Conservation (phyloP, 2,113 vertebrate genomes). For the Lycocorax pyrrhopterus region DNA sequence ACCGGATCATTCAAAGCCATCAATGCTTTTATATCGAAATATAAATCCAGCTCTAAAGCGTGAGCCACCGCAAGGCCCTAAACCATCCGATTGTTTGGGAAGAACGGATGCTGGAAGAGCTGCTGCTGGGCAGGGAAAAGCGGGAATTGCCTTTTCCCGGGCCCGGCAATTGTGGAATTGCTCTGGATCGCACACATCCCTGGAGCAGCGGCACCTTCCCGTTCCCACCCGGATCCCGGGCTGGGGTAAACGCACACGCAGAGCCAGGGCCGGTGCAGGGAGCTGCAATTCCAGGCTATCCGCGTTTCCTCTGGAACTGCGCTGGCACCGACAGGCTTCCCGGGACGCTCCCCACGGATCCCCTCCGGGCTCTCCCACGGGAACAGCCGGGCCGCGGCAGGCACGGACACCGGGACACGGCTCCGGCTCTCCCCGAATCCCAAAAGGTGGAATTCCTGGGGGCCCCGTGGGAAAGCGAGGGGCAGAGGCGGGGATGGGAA, state of each 20-base stretch:
- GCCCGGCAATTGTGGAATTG: too few relatives aligned
- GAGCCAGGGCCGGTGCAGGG: background rate
- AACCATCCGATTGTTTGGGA: background rate
- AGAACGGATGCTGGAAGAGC: background rate
- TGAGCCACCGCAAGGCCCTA: background rate
- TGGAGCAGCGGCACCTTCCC: background rate
- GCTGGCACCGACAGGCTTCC: background rate
- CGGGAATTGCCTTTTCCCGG: background rate
- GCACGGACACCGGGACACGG: too few relatives aligned
- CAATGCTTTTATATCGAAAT: background rate
- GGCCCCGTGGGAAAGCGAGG: fast-evolving
- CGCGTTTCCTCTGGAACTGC: background rate
- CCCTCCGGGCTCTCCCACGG: background rate
- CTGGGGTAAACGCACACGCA: background rate
- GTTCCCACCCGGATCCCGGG: background rate
- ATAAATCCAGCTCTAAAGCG: background rate
- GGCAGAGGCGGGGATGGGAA: background rate
- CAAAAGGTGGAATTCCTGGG: background rate
- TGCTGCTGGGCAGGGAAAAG: background rate
- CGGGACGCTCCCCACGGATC: background rate
- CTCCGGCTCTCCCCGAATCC: background rate
- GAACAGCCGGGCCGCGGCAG: too few relatives aligned
- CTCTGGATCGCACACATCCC: background rate
- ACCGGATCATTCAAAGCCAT: background rate
- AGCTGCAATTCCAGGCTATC: background rate